Base-by-base conservation (phyloP, 2,113 vertebrate species). In the Ammodytes dubius region DNA sequence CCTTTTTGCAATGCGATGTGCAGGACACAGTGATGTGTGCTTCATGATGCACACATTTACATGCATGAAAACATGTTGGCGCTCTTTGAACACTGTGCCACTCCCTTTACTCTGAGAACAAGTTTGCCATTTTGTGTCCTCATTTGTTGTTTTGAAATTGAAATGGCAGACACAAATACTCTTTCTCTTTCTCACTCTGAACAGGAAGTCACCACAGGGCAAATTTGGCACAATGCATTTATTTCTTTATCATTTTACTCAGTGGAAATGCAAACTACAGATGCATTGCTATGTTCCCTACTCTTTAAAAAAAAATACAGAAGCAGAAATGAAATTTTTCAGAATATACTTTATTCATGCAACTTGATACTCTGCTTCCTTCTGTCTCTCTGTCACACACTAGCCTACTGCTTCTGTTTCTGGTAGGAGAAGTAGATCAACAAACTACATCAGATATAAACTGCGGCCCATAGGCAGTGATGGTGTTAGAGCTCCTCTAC, bases 401-500 rank as follows among this genome's bases (percentile, higher is more conserved):
- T n/a, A n/a, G n/a, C 4, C 11, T 54, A 11, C 53, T 15, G 40
- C 54, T 35, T n/a, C 4, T 43, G 15, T 57, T 27, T 27, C 7
- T 19, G n/a, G 10, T 17, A 42, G 12, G 6, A 70, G 2, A 12
- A 0, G 8, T 0, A n/a, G 65, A 1, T 27, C 37, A 40, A 39
- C 59, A 59, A 42, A 52, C 7, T 43, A 45, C 17, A 61, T 43
- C n/a, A 37, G 27, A 1, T 45, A 27, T 19, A n/a, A 10, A 10
- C 19, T 27, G 4, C n/a, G 37, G 6, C 11, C 1, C 7, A 40
- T 7, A 13, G 27, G 14, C 10, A 67, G 39, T 11, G 11, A 35
- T 49, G 15, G 72, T 53, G 64, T 83, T 57, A 71, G 4, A 83
- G 83, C 83, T 6, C 76, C 83, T 7, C 71, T 42, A 39, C 6